These are phyloP conservation scores for Okamejei kenojei DNA, from an alignment of 2,797 vertebrate genomes.

Conservation along the genomic window DNA sequence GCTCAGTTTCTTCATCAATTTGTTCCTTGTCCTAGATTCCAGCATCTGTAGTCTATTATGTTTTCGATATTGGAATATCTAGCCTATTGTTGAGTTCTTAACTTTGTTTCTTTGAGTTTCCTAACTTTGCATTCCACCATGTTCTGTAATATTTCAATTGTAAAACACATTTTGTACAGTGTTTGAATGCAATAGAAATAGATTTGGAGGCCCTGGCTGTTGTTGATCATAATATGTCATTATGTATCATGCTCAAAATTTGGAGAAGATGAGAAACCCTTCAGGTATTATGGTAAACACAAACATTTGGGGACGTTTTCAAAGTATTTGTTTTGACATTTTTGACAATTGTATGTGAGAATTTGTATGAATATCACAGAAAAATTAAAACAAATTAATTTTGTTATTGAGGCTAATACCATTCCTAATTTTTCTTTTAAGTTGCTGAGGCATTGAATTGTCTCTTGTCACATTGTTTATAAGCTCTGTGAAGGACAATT, in stretches of 20 bases:
- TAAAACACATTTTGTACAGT: not conserved
- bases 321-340: not conserved
- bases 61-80: too few species aligned
- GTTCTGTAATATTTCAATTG: not conserved
- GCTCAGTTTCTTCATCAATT: too few species aligned
- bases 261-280: not conserved
- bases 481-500: not conserved
- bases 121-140: not conserved
- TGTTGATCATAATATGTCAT: not conserved
- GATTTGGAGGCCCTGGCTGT: not conserved
- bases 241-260: not conserved
- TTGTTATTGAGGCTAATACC: not conserved
- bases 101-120: not conserved
- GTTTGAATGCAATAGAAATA: not conserved
- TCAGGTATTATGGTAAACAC: not conserved
- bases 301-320: not conserved
- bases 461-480: not conserved
- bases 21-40: too few species aligned
- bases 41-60: too few species aligned
- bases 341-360: not conserved
- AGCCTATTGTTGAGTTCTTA: not conserved
- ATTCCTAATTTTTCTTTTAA: not conserved
- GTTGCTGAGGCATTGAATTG: not conserved
- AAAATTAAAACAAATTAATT: not conserved
- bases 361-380: not conserved